Conservation (phyloP, 2,113 vertebrate genomes). For the Erythrocercus mccallii region DNA sequence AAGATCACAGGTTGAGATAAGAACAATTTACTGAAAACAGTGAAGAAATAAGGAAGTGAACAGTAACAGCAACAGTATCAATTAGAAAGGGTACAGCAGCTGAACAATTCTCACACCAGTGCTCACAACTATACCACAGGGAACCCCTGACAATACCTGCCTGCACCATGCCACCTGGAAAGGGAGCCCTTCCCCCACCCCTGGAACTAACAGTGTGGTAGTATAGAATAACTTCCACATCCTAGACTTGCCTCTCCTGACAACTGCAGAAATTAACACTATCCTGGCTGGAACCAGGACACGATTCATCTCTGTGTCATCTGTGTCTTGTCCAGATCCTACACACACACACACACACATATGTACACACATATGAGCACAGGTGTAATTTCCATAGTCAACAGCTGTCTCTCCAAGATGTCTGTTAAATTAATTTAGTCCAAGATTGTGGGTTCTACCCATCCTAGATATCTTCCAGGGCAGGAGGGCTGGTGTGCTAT, state of each 20-base stretch:
- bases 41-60: not conserved
- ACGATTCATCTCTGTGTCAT: not conserved
- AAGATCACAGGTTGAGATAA: not conserved
- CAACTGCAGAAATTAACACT: not conserved
- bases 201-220: not conserved
- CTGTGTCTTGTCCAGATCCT: not conserved
- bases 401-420: not conserved
- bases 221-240: not conserved
- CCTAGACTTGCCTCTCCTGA: not conserved
- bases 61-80: not conserved
- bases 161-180: rapidly evolving
- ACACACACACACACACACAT: not conserved
- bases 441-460: not conserved
- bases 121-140: rapidly evolving
- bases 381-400: not conserved
- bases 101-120: not conserved
- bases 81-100: rapidly evolving
- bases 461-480: not conserved
- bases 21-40: not conserved
- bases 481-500: not conserved
- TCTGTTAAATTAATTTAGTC: not conserved
- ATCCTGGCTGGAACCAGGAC: not conserved
- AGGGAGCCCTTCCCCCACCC: not conserved
- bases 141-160: too few species aligned
- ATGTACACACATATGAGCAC: not conserved